These are phyloP conservation scores for Caenorhabditis latens DNA, from an alignment of 1,140 invertebrate genomes.

Conservation along the genomic window DNA sequence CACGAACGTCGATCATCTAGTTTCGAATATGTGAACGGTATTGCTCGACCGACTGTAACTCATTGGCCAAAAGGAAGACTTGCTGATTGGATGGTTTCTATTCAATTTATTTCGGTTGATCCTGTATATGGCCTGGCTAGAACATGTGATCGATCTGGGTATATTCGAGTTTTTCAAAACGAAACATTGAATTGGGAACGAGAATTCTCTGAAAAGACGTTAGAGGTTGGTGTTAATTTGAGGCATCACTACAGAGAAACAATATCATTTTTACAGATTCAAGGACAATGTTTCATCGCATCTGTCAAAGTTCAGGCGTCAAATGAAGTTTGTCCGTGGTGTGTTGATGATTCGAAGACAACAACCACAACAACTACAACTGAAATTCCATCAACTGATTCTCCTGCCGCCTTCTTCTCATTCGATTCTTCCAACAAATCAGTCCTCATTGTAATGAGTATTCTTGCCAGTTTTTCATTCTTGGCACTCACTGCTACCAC, in stretches of 20 bases:
- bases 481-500: slow-evolving; percentile 25
- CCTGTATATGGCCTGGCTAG: slow-evolving; percentile 30
- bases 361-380: not conserved
- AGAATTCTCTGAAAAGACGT: slow-evolving; percentile 18
- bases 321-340: slow-evolving; percentile 28
- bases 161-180: slow-evolving; percentile 24
- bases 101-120: slow-evolving; percentile 41
- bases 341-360: slow-evolving; percentile 35
- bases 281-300: slow-evolving; percentile 26
- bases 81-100: slow-evolving; percentile 39
- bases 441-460: not conserved
- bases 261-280: not conserved
- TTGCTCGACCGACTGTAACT: slow-evolving; percentile 16
- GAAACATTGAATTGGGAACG: not conserved
- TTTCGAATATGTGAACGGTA: slow-evolving; percentile 27
- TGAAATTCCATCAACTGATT: not conserved
- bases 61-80: slow-evolving; percentile 45
- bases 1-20: slow-evolving; percentile 48
- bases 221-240: not conserved
- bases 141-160: slow-evolving; percentile 42
- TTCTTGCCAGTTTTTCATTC: slow-evolving; percentile 19
- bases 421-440: slow-evolving; percentile 14
- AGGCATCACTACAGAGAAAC: not conserved
- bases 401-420: not conserved
- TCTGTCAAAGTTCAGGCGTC: slow-evolving; percentile 27